phyloP scores from a whole-genome alignment of 2,888 invertebrate genomes.

The Monopis laevigella region DNA sequence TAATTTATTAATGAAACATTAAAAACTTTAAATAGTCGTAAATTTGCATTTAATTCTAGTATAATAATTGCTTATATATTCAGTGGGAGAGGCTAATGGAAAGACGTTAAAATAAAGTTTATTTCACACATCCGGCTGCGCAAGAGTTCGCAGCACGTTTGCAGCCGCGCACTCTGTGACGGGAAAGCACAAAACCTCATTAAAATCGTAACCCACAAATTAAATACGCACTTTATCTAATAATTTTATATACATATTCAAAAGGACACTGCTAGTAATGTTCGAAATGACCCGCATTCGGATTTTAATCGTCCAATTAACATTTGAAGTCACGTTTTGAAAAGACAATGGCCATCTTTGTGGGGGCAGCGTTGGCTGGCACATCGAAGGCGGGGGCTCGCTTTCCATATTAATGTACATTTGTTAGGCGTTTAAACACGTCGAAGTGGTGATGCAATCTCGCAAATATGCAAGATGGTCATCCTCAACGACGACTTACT shows the following conservation, averaged over 20 bases:
- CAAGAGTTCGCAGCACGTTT: constrained; percentile 54
- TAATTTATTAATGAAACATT: no score
- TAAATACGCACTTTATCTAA: constrained; percentile 56
- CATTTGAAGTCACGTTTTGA: constrained; percentile 64
- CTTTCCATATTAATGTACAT: constrained; percentile 66
- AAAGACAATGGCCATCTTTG: constrained; percentile 66
- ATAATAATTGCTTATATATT: no score
- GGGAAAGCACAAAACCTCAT: constrained; percentile 67
- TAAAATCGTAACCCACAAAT: constrained; percentile 60
- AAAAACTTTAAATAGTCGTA: no score
- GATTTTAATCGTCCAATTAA: constrained; percentile 65
- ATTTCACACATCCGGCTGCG: constrained; percentile 64
- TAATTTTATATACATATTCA: constrained; percentile 68
- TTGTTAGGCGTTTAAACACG: constrained; percentile 65
- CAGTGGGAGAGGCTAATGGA: no score
- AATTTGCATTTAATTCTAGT: no score
- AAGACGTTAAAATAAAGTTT: no score
- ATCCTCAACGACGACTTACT: constrained; percentile 6
- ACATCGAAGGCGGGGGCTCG: constrained; percentile 52
- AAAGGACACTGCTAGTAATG: constrained; percentile 60
- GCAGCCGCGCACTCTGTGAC: constrained; percentile 57
- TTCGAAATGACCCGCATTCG: constrained; percentile 65
- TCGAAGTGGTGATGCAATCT: constrained; percentile 55
- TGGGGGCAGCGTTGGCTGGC: constrained; percentile 60
- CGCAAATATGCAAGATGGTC: constrained; percentile 32